Conservation (phyloP, 2,797 vertebrate species). For the Perodicticus potto region DNA sequence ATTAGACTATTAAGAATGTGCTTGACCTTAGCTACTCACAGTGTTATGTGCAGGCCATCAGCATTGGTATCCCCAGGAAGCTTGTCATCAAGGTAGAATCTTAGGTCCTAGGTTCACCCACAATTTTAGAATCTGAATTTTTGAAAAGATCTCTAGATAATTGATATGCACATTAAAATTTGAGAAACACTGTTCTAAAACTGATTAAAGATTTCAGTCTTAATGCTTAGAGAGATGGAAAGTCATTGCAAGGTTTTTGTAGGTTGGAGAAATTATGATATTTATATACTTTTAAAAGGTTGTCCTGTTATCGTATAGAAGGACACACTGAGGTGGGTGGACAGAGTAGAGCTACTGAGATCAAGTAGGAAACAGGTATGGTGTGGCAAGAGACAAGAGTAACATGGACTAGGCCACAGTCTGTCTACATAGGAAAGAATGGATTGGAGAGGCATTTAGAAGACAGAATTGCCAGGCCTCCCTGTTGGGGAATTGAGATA, state of each 20-base stretch:
- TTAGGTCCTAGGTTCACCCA: background rate
- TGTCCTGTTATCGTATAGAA: background rate
- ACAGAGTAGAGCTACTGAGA: background rate
- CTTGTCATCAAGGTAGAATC: background rate
- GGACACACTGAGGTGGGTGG: background rate
- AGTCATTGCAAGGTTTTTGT: background rate
- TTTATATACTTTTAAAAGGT: background rate
- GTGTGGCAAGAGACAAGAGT: background rate
- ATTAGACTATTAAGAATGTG: background rate
- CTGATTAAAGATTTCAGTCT: background rate
- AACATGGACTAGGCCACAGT: background rate
- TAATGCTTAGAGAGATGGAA: background rate
- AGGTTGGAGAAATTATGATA: background rate
- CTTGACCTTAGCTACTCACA: background rate
- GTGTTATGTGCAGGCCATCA: background rate
- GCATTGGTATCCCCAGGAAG: background rate
- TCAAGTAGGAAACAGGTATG: background rate
- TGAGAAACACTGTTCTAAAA: background rate
- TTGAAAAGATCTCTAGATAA: conserved; percentile 8
- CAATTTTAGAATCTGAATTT: background rate
- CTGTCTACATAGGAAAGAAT: background rate
- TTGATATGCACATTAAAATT: background rate
- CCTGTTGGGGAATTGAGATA: background rate
- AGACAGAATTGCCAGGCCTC: background rate
- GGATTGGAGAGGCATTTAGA: background rate